These are phyloP conservation scores for Pseudochirops corinnae DNA, from an alignment of 2,797 vertebrate species.

Conservation along the genomic window DNA sequence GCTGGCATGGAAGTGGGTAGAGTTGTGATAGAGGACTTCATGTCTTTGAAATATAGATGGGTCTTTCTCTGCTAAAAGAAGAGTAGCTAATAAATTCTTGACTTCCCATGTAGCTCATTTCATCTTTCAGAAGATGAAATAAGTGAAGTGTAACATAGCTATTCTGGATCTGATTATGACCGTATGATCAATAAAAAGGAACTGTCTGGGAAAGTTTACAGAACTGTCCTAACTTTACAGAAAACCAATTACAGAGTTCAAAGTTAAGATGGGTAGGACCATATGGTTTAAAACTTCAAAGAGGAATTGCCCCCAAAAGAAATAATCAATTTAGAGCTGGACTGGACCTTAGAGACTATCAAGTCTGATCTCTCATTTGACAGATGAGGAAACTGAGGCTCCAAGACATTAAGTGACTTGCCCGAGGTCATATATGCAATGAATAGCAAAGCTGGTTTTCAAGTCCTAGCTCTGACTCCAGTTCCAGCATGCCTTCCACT, in stretches of 20 bases:
- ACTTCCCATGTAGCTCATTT: not conserved
- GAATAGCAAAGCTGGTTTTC: not conserved
- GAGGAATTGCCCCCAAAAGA: not conserved
- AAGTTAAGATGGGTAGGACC: not conserved
- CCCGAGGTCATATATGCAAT: not conserved
- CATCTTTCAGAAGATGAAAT: no score
- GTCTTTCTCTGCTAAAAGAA: not conserved
- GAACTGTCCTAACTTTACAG: not conserved
- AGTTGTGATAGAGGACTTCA: not conserved
- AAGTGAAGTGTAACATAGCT: not conserved
- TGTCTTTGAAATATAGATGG: not conserved
- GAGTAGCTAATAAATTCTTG: not conserved
- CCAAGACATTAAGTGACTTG: not conserved
- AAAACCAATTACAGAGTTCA: not conserved
- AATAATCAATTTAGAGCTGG: not conserved
- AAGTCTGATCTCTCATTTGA: not conserved
- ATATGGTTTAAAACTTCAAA: not conserved
- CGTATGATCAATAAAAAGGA: not conserved
- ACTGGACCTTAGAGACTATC: not conserved
- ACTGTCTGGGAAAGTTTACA: not conserved
- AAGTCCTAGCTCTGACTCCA: not conserved
- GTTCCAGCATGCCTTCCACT: not conserved
- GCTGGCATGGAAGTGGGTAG: not conserved
- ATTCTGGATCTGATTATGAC: not conserved
- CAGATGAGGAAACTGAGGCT: no score